These are phyloP conservation scores for Cynoglossus semilaevis DNA, from an alignment of 2,113 vertebrate genomes.

Conservation along the genomic window DNA sequence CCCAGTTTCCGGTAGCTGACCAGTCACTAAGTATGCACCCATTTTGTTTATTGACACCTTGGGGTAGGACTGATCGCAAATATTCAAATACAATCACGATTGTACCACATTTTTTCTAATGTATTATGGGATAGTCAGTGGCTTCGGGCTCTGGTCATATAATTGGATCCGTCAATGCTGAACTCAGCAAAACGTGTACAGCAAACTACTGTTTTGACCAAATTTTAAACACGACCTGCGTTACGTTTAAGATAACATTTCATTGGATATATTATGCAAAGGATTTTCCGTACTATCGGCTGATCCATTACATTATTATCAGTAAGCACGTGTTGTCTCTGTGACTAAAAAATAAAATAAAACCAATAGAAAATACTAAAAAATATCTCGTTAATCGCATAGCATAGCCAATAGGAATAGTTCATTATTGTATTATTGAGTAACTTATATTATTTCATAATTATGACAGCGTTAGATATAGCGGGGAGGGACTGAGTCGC, in stretches of 20 bases:
- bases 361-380: neutral
- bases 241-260: neutral
- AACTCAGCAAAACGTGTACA: constrained; percentile 30
- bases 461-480: constrained; percentile 18
- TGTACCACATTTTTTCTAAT: too few species aligned
- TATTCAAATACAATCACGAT: neutral
- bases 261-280: neutral
- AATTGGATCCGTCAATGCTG: constrained; percentile 4
- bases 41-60: constrained; percentile 30
- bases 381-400: too few species aligned
- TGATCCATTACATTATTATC: constrained; percentile 20
- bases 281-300: neutral
- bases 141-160: neutral
- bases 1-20: constrained; percentile 64
- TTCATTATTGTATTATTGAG: too few species aligned
- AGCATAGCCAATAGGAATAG: too few species aligned
- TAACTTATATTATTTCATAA: neutral
- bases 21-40: constrained; percentile 40
- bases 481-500: constrained; percentile 44
- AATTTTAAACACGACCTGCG: constrained; percentile 1
- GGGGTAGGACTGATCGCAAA: neutral
- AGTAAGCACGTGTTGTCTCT: constrained; percentile 59
- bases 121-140: neutral
- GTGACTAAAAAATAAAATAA: constrained; percentile 15
- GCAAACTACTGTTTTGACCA: constrained; percentile 5